A percentile compares a stretch with the other conserved stretches of the same genome.
phyloP scores from a whole-genome alignment of 92 coral and sea anemone genomes.

The Chrysogorgia sp. region DNA sequence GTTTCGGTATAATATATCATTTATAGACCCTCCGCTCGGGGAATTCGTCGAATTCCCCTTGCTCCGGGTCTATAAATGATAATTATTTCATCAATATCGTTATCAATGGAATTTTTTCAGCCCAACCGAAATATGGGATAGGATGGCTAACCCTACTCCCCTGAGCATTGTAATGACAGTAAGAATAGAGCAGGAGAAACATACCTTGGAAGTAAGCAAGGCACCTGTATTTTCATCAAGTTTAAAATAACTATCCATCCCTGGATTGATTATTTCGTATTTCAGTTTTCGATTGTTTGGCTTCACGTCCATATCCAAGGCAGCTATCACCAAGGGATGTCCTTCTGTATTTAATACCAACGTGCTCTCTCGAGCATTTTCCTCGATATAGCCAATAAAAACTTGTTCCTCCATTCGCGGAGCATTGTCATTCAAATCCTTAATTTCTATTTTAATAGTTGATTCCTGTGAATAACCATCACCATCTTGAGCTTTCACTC shows the following conservation, averaged over 20 bases:
- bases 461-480: constrained; percentile 70
- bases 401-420: constrained; percentile 65
- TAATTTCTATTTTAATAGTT: constrained; percentile 64
- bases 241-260: constrained; percentile 64
- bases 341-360: constrained; percentile 66
- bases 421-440: constrained; percentile 82
- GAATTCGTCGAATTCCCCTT: too few species aligned
- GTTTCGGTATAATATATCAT: too few species aligned
- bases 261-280: constrained; percentile 77
- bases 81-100: too few species aligned
- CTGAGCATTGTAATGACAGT: too few species aligned
- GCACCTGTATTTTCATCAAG: constrained; percentile 73
- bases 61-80: too few species aligned
- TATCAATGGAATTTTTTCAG: too few species aligned
- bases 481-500: constrained; percentile 69
- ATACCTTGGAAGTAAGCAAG: constrained; percentile 76
- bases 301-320: constrained; percentile 75
- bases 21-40: too few species aligned
- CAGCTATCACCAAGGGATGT: constrained; percentile 71
- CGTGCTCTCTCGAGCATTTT: constrained; percentile 68
- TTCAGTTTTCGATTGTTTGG: constrained; percentile 56
- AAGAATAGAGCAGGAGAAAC: not conserved
- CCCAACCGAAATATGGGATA: too few species aligned
- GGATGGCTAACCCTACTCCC: too few species aligned
- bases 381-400: constrained; percentile 75